Percentiles rank a stretch among this genome's conserved stretches.
phyloP scores from a whole-genome alignment of 2,797 vertebrate species.

The Mormyrus proboscirostris region DNA sequence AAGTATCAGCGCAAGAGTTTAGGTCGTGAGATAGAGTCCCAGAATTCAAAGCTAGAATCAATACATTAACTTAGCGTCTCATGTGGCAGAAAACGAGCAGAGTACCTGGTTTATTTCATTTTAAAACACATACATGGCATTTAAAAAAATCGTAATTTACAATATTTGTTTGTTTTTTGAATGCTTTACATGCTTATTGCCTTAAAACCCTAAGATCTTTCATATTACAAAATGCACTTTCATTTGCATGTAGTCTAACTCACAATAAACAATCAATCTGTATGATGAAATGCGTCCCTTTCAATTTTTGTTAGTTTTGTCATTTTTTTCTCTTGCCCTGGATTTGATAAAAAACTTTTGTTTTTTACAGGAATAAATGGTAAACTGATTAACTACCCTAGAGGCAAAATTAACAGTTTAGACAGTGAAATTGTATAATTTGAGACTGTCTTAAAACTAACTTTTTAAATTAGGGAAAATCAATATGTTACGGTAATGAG shows the following conservation, averaged over 20 bases:
- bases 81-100: not conserved
- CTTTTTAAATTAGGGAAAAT: not conserved
- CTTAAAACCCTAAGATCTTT: not conserved
- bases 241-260: not conserved
- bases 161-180: not conserved
- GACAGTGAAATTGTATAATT: not conserved
- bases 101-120: not conserved
- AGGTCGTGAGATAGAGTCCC: not conserved
- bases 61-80: not conserved
- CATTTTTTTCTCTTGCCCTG: not conserved
- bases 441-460: not conserved
- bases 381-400: not conserved
- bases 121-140: not conserved
- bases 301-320: not conserved
- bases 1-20: not conserved
- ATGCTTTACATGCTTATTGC: not conserved
- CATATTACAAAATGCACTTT: not conserved
- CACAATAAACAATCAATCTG: not conserved
- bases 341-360: not conserved
- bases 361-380: not conserved
- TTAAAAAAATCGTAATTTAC: not conserved
- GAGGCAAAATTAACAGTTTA: not conserved
- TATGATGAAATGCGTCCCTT: not conserved
- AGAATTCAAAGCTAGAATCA: not conserved
- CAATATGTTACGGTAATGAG: not conserved